Evolutionary conservation across 2,888 invertebrate species (phyloP).

Genomic region (Caenorhabditis virilis): DNA sequence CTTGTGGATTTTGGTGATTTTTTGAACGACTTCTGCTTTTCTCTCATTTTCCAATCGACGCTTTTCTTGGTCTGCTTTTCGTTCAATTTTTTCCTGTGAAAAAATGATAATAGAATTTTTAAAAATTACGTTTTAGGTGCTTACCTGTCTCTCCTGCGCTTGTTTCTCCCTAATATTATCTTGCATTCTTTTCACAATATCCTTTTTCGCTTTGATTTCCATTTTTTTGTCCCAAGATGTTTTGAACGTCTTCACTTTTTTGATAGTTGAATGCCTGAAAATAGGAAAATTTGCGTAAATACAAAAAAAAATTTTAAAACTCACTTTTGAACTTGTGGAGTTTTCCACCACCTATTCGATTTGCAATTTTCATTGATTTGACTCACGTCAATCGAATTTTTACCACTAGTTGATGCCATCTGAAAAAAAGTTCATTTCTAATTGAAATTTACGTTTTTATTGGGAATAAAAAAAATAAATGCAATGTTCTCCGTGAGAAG

Average conservation of each 20-base stretch:
- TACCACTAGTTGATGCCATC: neutral
- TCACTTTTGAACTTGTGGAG: conserved; percentile 29
- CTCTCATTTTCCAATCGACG: conserved; percentile 60
- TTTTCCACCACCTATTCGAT: conserved; percentile 40
- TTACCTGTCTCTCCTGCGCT: conserved; percentile 27
- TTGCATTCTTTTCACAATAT: conserved; percentile 48
- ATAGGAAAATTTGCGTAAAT: neutral
- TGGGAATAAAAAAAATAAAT: neutral
- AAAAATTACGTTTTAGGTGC: conserved; percentile 2
- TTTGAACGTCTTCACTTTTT: conserved; percentile 54
- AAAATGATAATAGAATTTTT: neutral
- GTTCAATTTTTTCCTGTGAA: conserved; percentile 44
- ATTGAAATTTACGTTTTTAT: neutral
- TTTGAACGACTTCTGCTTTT: conserved; percentile 64
- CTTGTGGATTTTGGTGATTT: conserved; percentile 61
- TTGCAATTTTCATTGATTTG: conserved; percentile 32
- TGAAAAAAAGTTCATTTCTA: neutral
- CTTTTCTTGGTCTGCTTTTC: conserved; percentile 59
- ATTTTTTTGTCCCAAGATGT: conserved; percentile 60
- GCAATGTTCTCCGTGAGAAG: neutral
- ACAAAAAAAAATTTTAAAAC: neutral
- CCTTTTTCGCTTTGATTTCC: conserved; percentile 49
- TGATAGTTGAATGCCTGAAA: conserved; percentile 45
- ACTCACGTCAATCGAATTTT: neutral
- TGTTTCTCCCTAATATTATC: conserved; percentile 37